Evolutionary conservation across 2,888 invertebrate species (phyloP).

Genomic region (Protonemura montana): DNA sequence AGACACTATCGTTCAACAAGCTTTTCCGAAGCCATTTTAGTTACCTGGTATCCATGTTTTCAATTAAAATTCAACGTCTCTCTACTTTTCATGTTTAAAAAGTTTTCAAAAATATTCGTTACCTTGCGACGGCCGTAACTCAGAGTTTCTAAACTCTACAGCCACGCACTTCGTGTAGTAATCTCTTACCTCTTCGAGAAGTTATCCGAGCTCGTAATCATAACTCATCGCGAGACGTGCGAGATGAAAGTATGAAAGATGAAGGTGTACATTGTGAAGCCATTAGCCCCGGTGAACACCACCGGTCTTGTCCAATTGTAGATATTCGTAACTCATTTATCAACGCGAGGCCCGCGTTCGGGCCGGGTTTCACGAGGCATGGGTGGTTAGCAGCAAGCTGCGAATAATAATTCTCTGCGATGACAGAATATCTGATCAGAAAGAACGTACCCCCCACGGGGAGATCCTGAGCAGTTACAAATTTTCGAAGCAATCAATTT

Average conservation of each 20-base stretch:
- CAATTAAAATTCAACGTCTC: not conserved
- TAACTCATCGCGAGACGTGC: not conserved
- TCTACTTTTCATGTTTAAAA: not conserved
- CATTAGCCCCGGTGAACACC: not conserved
- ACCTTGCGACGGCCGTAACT: not conserved
- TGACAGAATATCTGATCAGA: slow-evolving; percentile 24
- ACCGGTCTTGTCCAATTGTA: not conserved
- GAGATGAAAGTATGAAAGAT: not conserved
- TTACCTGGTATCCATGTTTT: not conserved
- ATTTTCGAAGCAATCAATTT: slow-evolving; percentile 13
- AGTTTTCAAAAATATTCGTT: not conserved
- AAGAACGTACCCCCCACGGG: not conserved
- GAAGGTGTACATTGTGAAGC: slow-evolving; percentile 4
- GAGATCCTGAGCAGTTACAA: not conserved
- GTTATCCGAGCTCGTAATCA: not conserved
- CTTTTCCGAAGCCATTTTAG: too few species aligned
- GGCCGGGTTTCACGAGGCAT: not conserved
- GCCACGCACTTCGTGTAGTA: not conserved
- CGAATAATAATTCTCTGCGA: slow-evolving; percentile 27
- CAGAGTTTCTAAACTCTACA: not conserved
- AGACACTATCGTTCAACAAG: too few species aligned
- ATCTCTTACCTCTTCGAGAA: slow-evolving; percentile 12
- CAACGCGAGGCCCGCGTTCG: not conserved
- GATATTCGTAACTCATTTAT: slow-evolving; percentile 7
- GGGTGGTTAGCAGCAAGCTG: not conserved